Conservation (phyloP, 2,888 invertebrate species). For the Ophioninae sp. region DNA sequence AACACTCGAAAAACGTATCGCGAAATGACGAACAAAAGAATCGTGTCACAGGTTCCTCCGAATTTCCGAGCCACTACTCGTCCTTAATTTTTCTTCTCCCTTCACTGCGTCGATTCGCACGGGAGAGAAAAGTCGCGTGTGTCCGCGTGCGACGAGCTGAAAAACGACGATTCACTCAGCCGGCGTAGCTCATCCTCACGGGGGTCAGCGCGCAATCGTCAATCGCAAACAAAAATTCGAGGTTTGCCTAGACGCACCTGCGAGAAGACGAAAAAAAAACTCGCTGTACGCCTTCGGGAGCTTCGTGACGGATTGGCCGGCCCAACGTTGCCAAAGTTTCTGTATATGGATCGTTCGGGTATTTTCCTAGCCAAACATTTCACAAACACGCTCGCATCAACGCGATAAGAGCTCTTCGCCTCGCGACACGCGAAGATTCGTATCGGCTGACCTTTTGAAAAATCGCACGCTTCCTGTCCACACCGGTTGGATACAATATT, state of each 20-base stretch:
- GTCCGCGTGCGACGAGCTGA: slow-evolving; percentile 6
- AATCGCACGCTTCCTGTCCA: background rate
- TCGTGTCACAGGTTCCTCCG: slow-evolving; percentile 57
- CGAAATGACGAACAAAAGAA: slow-evolving; percentile 52
- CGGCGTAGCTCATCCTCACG: background rate
- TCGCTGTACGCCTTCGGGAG: background rate
- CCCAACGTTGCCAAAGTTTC: slow-evolving; percentile 10
- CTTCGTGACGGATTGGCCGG: slow-evolving; percentile 10
- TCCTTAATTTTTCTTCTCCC: slow-evolving; percentile 22
- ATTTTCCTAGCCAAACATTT: background rate
- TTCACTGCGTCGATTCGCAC: slow-evolving; percentile 2
- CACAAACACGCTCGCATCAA: background rate
- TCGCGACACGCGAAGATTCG: background rate
- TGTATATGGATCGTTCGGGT: slow-evolving; percentile 4
- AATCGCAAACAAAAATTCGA: slow-evolving; percentile 15
- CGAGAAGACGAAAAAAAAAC: slow-evolving; percentile 29
- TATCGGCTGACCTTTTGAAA: background rate
- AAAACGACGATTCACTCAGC: background rate
- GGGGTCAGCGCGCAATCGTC: background rate
- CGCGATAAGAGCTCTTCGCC: background rate
- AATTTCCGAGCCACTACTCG: slow-evolving; percentile 54
- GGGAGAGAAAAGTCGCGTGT: slow-evolving; percentile 11
- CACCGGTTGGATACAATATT: background rate
- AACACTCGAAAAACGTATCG: slow-evolving; percentile 53
- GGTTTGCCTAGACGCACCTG: slow-evolving; percentile 48